Percentiles rank a stretch among this genome's conserved stretches.
Evolutionary conservation across 2,113 vertebrate genomes (phyloP).

Genomic region (Trematocara unimaculatum): DNA sequence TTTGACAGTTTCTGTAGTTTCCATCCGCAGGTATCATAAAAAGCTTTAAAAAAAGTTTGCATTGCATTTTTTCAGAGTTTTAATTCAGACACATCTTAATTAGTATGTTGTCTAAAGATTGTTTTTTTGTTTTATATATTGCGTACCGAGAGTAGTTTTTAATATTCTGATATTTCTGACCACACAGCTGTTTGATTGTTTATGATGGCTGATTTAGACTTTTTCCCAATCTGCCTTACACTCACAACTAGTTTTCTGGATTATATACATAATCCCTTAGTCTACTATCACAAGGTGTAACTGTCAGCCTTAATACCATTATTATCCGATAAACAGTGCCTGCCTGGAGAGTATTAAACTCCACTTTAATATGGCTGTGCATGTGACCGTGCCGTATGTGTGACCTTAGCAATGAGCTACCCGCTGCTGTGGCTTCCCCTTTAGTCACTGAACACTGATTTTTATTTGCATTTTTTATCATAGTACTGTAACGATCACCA

Average conservation of each 20-base stretch:
- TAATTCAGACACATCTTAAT: not conserved
- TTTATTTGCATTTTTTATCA: constrained; percentile 49
- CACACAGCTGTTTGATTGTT: not conserved
- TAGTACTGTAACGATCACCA: constrained; percentile 8
- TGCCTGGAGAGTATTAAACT: not conserved
- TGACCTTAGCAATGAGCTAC: constrained; percentile 21
- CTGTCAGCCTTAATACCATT: constrained; percentile 6
- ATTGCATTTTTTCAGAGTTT: not conserved
- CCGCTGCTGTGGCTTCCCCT: not conserved
- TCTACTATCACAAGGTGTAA: not conserved
- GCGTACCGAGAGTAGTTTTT: not conserved
- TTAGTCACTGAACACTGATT: constrained; percentile 45
- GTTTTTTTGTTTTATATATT: not conserved
- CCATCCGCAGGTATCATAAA: not conserved
- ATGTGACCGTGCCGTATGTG: not conserved
- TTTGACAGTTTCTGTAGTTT: not conserved
- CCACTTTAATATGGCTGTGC: not conserved
- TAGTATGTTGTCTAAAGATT: not conserved
- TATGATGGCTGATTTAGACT: not conserved
- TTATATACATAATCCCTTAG: not conserved
- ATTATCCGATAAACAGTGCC: constrained; percentile 10
- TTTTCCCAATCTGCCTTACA: not conserved
- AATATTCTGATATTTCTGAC: not conserved
- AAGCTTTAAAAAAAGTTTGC: not conserved
- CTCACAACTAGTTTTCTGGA: not conserved